Evolutionary conservation across 2,888 invertebrate species (phyloP).

Genomic region (Orthosia cruda): DNA sequence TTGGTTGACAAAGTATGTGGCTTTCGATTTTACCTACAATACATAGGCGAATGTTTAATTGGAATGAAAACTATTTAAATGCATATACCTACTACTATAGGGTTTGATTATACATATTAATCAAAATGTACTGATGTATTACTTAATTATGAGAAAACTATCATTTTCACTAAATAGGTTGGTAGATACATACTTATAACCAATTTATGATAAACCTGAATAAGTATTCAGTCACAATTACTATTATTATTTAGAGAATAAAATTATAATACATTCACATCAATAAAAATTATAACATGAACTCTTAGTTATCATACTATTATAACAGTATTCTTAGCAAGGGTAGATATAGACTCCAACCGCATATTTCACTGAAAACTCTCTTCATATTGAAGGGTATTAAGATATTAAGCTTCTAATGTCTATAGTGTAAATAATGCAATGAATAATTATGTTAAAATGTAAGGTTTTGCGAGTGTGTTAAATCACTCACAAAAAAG

Average conservation of each 20-base stretch:
- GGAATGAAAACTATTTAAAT: constrained; percentile 72
- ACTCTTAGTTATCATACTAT: constrained; percentile 6
- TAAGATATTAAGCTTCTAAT: neutral
- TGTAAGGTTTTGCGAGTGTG: neutral
- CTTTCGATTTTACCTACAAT: constrained; percentile 48
- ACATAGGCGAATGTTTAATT: constrained; percentile 55
- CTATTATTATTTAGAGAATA: constrained; percentile 16
- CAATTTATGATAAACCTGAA: constrained; percentile 28
- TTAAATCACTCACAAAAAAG: constrained; percentile 34
- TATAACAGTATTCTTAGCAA: constrained; percentile 19
- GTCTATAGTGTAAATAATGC: neutral
- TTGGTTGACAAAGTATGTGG: constrained; percentile 25
- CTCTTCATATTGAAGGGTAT: neutral
- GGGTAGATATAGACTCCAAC: neutral
- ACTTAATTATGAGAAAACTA: constrained; percentile 23
- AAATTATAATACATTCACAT: constrained; percentile 24
- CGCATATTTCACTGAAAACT: constrained; percentile 6
- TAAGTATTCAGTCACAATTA: constrained; percentile 31
- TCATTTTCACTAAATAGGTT: constrained; percentile 15
- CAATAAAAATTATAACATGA: constrained; percentile 27
- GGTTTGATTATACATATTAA: constrained; percentile 49
- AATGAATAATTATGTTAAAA: neutral
- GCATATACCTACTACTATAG: constrained; percentile 51
- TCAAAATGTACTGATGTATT: constrained; percentile 39
- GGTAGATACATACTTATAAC: constrained; percentile 18